Evolutionary conservation across 2,797 vertebrate genomes (phyloP), one percentile per base, ranked within the genome.

Genomic region (Arrhamphus sclerolepis): DNA sequence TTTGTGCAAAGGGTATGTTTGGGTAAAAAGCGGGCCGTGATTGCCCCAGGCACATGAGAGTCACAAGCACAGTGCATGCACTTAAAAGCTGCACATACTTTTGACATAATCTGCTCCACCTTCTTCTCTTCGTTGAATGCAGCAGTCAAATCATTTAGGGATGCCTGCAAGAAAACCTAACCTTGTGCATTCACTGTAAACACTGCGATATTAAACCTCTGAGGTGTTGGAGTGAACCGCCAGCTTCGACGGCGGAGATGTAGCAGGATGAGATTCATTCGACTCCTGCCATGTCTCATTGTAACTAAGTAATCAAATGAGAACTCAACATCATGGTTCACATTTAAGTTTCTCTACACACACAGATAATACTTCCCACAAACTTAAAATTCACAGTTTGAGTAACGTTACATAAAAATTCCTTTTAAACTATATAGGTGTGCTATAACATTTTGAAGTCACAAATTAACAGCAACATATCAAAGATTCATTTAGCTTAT

Each of bases 11-110:
- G 69, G 56, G 61, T 80, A 66, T 9, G 41, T 62, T 61, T 50
- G 75, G 75, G 69, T 81, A 62, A 75, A n/a, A 71, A 84, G 81
- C 62, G 18, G 82, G 80, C 78, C 58, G 72, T 43, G 44, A 72
- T 70, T 78, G 84, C 78, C 80, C 71, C 86, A 84, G 87, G 86
- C 85, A 87, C 89, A 73, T 46, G 72, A 34, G 26, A 75, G 73
- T 84, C 80, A 89, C 72, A 28, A 88, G 80, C 85, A 85, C 80
- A 77, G 84, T 89, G 84, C 91, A 93, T 92, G 91, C 91, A 91
- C 65, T 78, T 85, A 75, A 42, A n/a, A 89, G 87, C 85, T 87
- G 89, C 88, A 85, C 87, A 86, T 81, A 86, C 76, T 70, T 71
- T 78, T 74, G 78, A 85, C 71, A 71, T 63, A 78, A 77, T 60